Evolutionary conservation across 2,888 invertebrate genomes (phyloP).

Genomic region (Hylaea fasciaria): DNA sequence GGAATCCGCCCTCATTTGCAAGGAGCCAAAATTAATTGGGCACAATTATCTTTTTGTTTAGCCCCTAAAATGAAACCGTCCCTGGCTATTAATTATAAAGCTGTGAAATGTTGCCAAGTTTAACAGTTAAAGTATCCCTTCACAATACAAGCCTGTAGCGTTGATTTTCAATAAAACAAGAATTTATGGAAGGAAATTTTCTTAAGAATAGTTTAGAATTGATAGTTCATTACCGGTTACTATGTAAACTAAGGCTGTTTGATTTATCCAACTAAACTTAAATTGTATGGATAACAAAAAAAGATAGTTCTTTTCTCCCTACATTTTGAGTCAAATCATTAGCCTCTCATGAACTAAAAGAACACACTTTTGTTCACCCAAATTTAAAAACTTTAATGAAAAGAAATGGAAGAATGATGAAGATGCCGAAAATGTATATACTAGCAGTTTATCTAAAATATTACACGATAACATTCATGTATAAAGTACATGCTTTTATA

Average conservation of each 20-base stretch:
- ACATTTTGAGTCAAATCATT: neutral
- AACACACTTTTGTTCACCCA: no score
- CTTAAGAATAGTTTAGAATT: slow-evolving; percentile 39
- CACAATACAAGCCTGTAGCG: slow-evolving; percentile 54
- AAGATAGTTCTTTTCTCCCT: neutral
- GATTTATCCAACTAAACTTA: neutral
- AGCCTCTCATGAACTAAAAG: no score
- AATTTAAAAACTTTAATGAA: no score
- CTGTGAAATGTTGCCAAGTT: slow-evolving; percentile 62
- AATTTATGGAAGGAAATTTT: slow-evolving; percentile 51
- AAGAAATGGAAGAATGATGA: no score
- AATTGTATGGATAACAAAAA: neutral
- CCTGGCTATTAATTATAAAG: slow-evolving; percentile 71
- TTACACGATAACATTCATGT: no score
- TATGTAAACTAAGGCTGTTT: neutral
- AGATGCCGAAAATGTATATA: no score
- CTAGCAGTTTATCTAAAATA: no score
- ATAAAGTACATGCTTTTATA: neutral
- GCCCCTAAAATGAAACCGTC: slow-evolving; percentile 66
- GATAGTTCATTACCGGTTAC: neutral
- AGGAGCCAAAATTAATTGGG: slow-evolving; percentile 79
- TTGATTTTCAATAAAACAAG: slow-evolving; percentile 52
- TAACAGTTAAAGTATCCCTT: slow-evolving; percentile 43
- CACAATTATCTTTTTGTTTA: slow-evolving; percentile 81
- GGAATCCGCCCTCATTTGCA: slow-evolving; percentile 70